phyloP scores from a whole-genome alignment of 2,113 vertebrate species.

The Oryzias celebensis region DNA sequence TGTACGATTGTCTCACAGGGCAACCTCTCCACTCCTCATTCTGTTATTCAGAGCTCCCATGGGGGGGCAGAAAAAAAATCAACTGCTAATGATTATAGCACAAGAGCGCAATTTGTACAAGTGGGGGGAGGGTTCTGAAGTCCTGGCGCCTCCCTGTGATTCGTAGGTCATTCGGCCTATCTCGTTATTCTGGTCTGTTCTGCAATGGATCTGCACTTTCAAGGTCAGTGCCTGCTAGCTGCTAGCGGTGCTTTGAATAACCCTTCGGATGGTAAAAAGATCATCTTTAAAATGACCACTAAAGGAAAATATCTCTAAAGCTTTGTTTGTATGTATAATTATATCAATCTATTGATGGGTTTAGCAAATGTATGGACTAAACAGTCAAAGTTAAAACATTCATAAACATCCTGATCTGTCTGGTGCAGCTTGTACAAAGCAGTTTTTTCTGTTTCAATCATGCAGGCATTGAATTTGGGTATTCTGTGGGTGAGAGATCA shows the following conservation, averaged over 20 bases:
- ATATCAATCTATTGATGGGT: neutral
- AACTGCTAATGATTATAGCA: conserved; percentile 53
- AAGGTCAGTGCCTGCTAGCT: conserved; percentile 11
- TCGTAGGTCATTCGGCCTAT: conserved; percentile 22
- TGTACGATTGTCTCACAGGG: conserved; percentile 45
- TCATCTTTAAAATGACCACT: neutral
- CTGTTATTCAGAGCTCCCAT: conserved; percentile 36
- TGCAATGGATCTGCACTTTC: conserved; percentile 22
- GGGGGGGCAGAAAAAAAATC: conserved; percentile 35
- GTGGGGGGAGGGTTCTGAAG: conserved; percentile 17
- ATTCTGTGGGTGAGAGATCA: conserved; percentile 31
- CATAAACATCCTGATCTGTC: too few relatives aligned
- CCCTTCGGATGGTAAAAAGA: conserved; percentile 8
- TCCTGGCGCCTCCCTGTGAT: conserved; percentile 13
- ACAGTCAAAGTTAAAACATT: too few relatives aligned
- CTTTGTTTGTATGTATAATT: neutral
- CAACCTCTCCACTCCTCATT: conserved; percentile 29
- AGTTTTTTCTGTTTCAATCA: conserved; percentile 21
- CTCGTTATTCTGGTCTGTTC: conserved; percentile 52
- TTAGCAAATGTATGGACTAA: neutral
- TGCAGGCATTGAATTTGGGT: neutral
- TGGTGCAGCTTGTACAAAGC: neutral
- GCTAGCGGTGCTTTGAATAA: neutral
- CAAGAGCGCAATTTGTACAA: conserved; percentile 54
- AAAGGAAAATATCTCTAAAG: conserved; percentile 1